phyloP scores from a whole-genome alignment of 2,113 vertebrate species.

The Nyctibius bracteatus region DNA sequence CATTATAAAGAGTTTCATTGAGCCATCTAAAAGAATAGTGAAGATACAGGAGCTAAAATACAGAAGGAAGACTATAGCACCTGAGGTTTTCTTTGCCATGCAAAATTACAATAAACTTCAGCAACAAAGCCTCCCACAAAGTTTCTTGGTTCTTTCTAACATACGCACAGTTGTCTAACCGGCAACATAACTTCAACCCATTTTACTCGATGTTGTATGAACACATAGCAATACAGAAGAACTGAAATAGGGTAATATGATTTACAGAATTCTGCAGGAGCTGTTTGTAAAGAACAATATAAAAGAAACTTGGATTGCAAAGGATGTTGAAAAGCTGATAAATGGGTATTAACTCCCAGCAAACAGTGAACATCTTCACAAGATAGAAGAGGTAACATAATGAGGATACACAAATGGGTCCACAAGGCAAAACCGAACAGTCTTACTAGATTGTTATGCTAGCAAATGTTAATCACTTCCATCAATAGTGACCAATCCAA shows the following conservation, averaged over 20 bases:
- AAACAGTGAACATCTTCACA: neutral
- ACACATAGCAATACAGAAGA: neutral
- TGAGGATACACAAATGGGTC: accelerated
- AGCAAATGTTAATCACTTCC: neutral
- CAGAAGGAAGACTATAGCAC: neutral
- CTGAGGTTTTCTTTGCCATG: neutral
- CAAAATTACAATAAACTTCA: too few species aligned
- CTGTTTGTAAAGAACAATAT: neutral
- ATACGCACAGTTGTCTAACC: neutral
- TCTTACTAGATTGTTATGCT: neutral
- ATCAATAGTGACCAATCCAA: neutral
- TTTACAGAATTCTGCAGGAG: neutral
- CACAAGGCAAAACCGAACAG: neutral
- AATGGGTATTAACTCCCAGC: neutral
- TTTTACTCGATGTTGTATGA: neutral
- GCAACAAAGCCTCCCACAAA: neutral
- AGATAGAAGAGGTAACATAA: neutral
- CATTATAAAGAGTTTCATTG: neutral
- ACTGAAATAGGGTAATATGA: neutral
- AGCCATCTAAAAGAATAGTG: neutral
- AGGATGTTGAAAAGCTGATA: neutral
- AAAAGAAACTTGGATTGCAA: neutral
- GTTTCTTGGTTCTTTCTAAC: neutral
- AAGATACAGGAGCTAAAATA: neutral
- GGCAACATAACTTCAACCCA: neutral